Evolutionary conservation across 2,888 invertebrate genomes (phyloP).

Genomic region (Nycteola revayana): DNA sequence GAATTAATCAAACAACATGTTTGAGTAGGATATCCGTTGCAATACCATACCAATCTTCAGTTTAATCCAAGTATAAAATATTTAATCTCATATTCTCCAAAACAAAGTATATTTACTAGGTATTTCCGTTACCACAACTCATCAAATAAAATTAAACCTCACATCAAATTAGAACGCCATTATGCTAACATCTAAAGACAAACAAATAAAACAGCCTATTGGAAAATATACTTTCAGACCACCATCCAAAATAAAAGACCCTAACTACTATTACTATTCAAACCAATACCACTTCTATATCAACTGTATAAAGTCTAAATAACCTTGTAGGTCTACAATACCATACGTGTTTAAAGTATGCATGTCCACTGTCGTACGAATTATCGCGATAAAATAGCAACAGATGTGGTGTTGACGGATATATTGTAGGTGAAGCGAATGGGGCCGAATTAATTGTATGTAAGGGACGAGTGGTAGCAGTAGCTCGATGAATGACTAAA

Average conservation of each 20-base stretch:
- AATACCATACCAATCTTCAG: too few relatives aligned
- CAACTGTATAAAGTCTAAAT: slow-evolving; percentile 2
- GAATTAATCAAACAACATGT: too few relatives aligned
- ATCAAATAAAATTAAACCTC: too few relatives aligned
- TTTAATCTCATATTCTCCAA: too few relatives aligned
- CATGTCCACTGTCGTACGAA: slow-evolving; percentile 45
- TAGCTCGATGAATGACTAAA: slow-evolving; percentile 15
- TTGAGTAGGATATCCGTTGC: too few relatives aligned
- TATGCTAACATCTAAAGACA: slow-evolving; percentile 10
- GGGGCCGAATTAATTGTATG: slow-evolving; percentile 41
- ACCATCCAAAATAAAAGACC: not conserved
- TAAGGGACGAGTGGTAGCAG: slow-evolving; percentile 13
- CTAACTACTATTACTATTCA: slow-evolving; percentile 2
- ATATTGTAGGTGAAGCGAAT: slow-evolving; percentile 44
- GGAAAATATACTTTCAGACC: slow-evolving; percentile 16
- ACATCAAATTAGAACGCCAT: slow-evolving; percentile 15
- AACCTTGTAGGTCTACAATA: slow-evolving; percentile 10
- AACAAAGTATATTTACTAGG: too few relatives aligned
- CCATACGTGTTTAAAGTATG: slow-evolving; percentile 12
- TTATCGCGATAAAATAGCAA: slow-evolving; percentile 56
- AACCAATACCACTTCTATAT: slow-evolving; percentile 5
- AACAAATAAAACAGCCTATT: slow-evolving; percentile 31
- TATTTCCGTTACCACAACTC: too few relatives aligned
- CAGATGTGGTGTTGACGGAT: slow-evolving; percentile 63
- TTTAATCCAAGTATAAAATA: too few relatives aligned